phyloP scores from a whole-genome alignment of 1,140 invertebrate genomes.

The Drosophila asahinai region DNA sequence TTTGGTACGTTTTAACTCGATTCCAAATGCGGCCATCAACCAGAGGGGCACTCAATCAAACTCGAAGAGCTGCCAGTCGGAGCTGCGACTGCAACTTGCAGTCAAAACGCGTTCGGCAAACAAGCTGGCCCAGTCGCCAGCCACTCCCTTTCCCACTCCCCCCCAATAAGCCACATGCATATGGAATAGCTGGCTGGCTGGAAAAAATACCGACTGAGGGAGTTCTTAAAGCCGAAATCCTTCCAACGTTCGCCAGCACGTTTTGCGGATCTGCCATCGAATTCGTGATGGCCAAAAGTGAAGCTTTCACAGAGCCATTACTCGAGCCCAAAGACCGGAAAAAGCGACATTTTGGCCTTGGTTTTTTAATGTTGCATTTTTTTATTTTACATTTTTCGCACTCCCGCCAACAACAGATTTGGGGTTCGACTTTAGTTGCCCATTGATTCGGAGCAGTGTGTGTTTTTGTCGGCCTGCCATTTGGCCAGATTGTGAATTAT shows the following conservation, averaged over 20 bases:
- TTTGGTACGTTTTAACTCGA: constrained; percentile 79
- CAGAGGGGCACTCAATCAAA: constrained; percentile 75
- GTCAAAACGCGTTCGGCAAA: constrained; percentile 65
- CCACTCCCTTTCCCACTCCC: too few species aligned
- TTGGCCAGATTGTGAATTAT: constrained; percentile 75
- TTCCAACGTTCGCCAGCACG: constrained; percentile 49
- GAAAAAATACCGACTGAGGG: neutral
- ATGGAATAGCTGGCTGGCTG: constrained; percentile 8
- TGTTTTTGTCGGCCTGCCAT: constrained; percentile 13
- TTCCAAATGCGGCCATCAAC: constrained; percentile 73
- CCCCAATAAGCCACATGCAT: constrained; percentile 37
- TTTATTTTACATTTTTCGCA: constrained; percentile 12
- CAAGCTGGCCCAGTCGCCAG: constrained; percentile 27
- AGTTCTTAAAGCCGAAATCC: constrained; percentile 63
- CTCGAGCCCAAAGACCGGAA: constrained; percentile 43
- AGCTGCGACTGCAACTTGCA: constrained; percentile 34
- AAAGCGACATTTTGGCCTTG: constrained; percentile 23
- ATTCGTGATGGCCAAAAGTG: constrained; percentile 75
- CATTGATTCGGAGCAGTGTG: constrained; percentile 22
- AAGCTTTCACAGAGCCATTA: constrained; percentile 72
- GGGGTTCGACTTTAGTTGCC: constrained; percentile 33
- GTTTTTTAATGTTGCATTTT: constrained; percentile 17
- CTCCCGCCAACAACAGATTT: constrained; percentile 7
- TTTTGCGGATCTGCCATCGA: constrained; percentile 64
- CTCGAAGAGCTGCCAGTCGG: constrained; percentile 33